A percentile compares a stretch with the other conserved stretches of the same genome.
Evolutionary conservation across 2,888 invertebrate species (phyloP).

Genomic region (Sarcophaga carnaria): DNA sequence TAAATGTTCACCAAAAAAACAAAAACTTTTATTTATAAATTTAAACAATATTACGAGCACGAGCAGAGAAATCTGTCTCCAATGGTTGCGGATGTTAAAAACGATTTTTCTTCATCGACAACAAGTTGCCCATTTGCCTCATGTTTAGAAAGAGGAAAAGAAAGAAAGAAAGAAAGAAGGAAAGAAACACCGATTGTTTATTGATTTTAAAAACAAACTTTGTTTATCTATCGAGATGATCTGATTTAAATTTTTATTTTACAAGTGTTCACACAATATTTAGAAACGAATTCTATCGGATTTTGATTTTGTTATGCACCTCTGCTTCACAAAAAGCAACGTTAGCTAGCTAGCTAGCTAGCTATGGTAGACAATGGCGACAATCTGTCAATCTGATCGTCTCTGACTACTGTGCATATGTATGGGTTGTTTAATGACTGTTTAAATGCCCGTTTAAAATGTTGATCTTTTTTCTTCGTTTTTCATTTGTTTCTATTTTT

Average conservation of each 20-base stretch:
- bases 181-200: neutral
- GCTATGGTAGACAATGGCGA: neutral
- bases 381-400: slow-evolving; percentile 24
- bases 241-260: slow-evolving; percentile 69
- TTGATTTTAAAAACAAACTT: neutral
- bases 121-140: slow-evolving; percentile 35
- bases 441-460: slow-evolving; percentile 52
- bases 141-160: neutral
- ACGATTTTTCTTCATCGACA: slow-evolving; percentile 29
- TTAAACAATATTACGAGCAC: neutral
- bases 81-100: slow-evolving; percentile 13
- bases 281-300: neutral
- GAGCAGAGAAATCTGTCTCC: neutral
- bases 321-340: neutral
- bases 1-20: slow-evolving; percentile 13
- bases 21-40: slow-evolving; percentile 9
- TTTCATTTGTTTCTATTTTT: neutral
- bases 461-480: slow-evolving; percentile 27
- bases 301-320: slow-evolving; percentile 53
- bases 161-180: too few relatives aligned
- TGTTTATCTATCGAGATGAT: slow-evolving; percentile 57
- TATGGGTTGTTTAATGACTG: slow-evolving; percentile 35
- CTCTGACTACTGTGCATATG: slow-evolving; percentile 49
- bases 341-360: too few relatives aligned
- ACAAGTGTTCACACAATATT: slow-evolving; percentile 67